Base-by-base conservation (phyloP, 2,113 vertebrate species). In the Cervus canadensis region DNA sequence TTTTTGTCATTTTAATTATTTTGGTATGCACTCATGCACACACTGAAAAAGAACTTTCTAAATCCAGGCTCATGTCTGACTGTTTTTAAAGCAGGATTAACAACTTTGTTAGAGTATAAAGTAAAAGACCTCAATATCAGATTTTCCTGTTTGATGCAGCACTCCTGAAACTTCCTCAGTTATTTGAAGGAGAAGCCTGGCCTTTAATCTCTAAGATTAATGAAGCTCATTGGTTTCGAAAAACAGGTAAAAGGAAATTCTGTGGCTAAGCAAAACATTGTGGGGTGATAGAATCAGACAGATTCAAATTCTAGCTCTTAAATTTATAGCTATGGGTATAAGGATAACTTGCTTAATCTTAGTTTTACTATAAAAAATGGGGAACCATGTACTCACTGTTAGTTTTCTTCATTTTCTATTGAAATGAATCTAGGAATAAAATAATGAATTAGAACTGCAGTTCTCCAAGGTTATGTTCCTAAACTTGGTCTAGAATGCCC, bases 181-280 rank as follows among this genome's bases (percentile, higher is more conserved):
- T 89, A 95, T 98, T 95, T 94, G 85, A 94, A 30, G 98, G 94
- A 78, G 96, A 98, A 79, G 40, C n/a, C 1, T 81, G 98, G 52
- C 97, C 95, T 87, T 98, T 87, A 23, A 98, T 99, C 67, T 97
- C 98, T 91, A 98, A 94, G 84, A 96, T 96, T 92, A 98, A 99
- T 7, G 99, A 99, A 87, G 99, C 99, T 95, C 99, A 99, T 89
- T 99, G 99, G 99, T 99, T 99, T 98, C 99, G 99, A 97, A 99
- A 99, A 99, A 99, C 99, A 94, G 99, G 99, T 99, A 99, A 95
- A 97, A 96, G 79, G 28, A 25, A 64, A 59, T 91, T 59, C 57
- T 94, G 14, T 89, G 52, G 60, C 48, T 87, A 36, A 84, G 59
- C 19, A 15, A 95, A 85, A 60, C 59, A 43, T 81, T 81, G 19